Base-by-base conservation (phyloP, 2,888 invertebrate species). In the Epistrophe eligans region DNA sequence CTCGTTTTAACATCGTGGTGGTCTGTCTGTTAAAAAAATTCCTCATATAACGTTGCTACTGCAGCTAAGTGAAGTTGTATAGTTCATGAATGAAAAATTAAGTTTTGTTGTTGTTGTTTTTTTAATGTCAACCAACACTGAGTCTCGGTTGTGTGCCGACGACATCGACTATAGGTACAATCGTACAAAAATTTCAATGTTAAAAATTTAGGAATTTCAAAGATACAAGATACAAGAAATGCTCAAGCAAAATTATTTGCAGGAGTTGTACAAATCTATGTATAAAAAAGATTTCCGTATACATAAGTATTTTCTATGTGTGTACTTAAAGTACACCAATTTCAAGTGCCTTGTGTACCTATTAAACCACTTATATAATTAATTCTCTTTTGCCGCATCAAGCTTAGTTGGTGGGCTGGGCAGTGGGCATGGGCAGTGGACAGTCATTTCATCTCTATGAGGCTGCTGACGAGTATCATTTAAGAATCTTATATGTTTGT, bases 151-250 rank as follows among this genome's bases (percentile, higher is more conserved):
- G 43, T 35, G 15, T 24, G 70, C 64, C 72, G 84, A 52, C 76
- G 55, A 58, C 80, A 64, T 43, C 24, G 24, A 43, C 72, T 19
- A 48, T 15, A 48, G 0, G 8, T 8, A 24, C 28, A 67, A 71
- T 35, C 55, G 50, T 35, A 17, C 17, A 80, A 58, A 64, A 72
- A 83, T 79, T 83, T 87, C 83, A 82, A 64, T 70, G 73, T 62
- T 82, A 77, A 85, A 81, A 85, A 74, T 62, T 62, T 62, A 76
- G 71, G 83, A 76, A 87, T 87, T 83, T 83, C 43, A 83, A 87
- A 79, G 83, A 87, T 74, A 87, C 87, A 79, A 87, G 82, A 82
- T 79, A 79, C 83, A 83, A 83, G 76, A 87, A 87, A 79, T 87
- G 83, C 76, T 83, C 83, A 79, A 66, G 38, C 71, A 64, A 60